A percentile compares a stretch with the other conserved stretches of the same genome.
phyloP scores from a whole-genome alignment of 2,888 invertebrate genomes.

The Ochropleura leucogaster region DNA sequence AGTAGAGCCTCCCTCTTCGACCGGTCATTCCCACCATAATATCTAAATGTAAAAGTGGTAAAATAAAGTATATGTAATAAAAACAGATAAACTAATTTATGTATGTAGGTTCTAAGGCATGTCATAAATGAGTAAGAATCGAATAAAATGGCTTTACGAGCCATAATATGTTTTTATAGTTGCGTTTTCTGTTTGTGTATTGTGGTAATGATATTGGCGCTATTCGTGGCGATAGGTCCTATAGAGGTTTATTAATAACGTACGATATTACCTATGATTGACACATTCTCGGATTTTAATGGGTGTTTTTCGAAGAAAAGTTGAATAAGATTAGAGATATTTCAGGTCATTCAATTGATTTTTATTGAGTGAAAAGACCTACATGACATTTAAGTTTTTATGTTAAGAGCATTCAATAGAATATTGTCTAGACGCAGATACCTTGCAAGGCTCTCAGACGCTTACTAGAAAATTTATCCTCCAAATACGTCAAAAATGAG shows the following conservation, averaged over 20 bases:
- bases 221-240: slow-evolving; percentile 32
- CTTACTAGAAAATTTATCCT: background rate
- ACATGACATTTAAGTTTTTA: background rate
- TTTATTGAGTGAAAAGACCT: background rate
- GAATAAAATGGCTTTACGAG: slow-evolving; percentile 66
- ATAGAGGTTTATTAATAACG: slow-evolving; percentile 25
- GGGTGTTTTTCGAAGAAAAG: slow-evolving; percentile 3
- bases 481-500: background rate
- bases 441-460: background rate
- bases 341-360: background rate
- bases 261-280: slow-evolving; percentile 17
- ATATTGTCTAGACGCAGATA: background rate
- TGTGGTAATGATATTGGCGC: slow-evolving; percentile 61
- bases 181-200: slow-evolving; percentile 63
- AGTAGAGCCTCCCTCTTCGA: slow-evolving; percentile 54
- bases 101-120: slow-evolving; percentile 67
- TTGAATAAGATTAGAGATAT: background rate
- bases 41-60: slow-evolving; percentile 66
- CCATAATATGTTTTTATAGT: slow-evolving; percentile 66
- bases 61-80: slow-evolving; percentile 67
- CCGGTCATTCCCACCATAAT: slow-evolving; percentile 65
- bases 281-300: slow-evolving; percentile 19
- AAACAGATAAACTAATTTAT: slow-evolving; percentile 69
- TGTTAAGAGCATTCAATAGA: background rate
- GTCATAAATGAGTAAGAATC: slow-evolving; percentile 68